These are phyloP conservation scores for Eidolon helvum DNA, from an alignment of 2,113 vertebrate genomes.

Conservation along the genomic window DNA sequence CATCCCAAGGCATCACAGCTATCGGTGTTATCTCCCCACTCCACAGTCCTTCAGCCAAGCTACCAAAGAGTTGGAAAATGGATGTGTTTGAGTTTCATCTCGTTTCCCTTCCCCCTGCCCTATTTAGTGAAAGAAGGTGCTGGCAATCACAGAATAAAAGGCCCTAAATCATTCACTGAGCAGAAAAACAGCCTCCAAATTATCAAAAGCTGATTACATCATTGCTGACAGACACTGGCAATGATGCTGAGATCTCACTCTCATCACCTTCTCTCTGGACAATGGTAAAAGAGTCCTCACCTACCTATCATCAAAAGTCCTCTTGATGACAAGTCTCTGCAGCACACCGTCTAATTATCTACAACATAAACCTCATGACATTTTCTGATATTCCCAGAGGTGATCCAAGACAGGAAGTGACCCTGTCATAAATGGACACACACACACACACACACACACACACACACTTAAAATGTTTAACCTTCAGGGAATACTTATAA, in stretches of 20 bases:
- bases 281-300: neutral
- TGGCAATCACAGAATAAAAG: slow-evolving; percentile 20
- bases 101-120: neutral
- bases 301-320: neutral
- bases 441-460: neutral
- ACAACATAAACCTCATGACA: neutral
- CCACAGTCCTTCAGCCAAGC: neutral
- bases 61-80: neutral
- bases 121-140: neutral
- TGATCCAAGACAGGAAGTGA: slow-evolving; percentile 23
- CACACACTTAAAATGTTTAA: neutral
- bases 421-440: neutral
- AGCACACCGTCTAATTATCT: neutral
- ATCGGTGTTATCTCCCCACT: neutral
- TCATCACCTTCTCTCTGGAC: slow-evolving; percentile 7
- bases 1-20: neutral
- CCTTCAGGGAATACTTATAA: neutral
- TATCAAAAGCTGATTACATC: slow-evolving; percentile 30
- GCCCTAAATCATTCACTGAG: neutral
- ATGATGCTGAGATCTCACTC: neutral
- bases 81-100: neutral
- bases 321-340: slow-evolving; percentile 22
- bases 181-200: neutral
- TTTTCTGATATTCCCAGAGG: neutral
- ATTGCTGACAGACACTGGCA: neutral